phyloP scores from a whole-genome alignment of 2,888 invertebrate genomes.

The Malthinus flaveolus region DNA sequence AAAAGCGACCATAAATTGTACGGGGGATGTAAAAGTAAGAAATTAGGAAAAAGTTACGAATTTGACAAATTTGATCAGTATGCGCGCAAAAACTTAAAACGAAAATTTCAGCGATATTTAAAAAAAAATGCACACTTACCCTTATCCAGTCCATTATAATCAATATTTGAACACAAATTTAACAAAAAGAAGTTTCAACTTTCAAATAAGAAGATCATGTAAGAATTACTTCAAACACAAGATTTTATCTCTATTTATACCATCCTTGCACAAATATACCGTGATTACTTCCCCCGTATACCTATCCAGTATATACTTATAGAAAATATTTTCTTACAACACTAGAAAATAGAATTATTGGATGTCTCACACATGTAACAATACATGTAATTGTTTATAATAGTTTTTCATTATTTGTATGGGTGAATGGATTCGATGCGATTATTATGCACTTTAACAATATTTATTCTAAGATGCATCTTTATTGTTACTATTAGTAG shows the following conservation, averaged over 20 bases:
- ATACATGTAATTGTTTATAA: conserved; percentile 35
- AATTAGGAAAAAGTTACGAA: too few species aligned
- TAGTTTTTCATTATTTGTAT: conserved; percentile 32
- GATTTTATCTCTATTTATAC: conserved; percentile 31
- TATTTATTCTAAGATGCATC: conserved; percentile 27
- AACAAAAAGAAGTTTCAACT: conserved; percentile 4
- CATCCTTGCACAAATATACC: conserved; percentile 22
- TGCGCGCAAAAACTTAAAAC: too few species aligned
- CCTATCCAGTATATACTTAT: conserved; percentile 36
- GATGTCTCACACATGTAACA: conserved; percentile 37
- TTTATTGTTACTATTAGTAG: conserved; percentile 26
- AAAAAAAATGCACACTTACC: conserved; percentile 13
- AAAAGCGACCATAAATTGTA: too few species aligned
- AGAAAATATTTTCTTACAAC: conserved; percentile 47
- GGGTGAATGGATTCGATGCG: conserved; percentile 38
- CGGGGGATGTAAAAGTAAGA: too few species aligned
- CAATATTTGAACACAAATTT: conserved; percentile 7
- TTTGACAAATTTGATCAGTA: too few species aligned
- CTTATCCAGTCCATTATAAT: conserved; percentile 19
- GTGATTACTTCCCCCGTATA: conserved; percentile 41
- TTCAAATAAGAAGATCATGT: conserved; percentile 7
- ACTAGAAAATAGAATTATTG: conserved; percentile 48
- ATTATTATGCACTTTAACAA: conserved; percentile 36
- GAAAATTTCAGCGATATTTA: neutral
- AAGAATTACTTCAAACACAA: conserved; percentile 24